Evolutionary conservation across 2,113 vertebrate species (phyloP).

Genomic region (Paedocypris sp.): DNA sequence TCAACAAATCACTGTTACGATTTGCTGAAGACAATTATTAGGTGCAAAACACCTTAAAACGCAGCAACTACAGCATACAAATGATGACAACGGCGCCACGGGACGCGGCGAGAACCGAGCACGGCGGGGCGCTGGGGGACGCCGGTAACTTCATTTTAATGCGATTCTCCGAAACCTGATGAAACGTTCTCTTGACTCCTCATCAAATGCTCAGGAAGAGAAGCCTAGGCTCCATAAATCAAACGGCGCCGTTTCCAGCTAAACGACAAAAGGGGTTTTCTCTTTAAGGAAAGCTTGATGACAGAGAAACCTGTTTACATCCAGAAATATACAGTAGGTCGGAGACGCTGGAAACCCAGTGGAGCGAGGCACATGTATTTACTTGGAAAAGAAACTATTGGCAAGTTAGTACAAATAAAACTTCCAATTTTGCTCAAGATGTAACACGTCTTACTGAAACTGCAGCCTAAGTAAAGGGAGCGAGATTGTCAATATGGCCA

Average conservation of each 20-base stretch:
- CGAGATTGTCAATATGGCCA: no score
- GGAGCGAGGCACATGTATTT: no score
- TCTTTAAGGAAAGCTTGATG: no score
- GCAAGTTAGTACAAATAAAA: no score
- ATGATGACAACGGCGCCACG: background rate
- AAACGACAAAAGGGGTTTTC: background rate
- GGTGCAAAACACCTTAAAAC: background rate
- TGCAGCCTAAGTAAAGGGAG: no score
- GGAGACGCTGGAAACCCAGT: no score
- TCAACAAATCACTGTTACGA: background rate
- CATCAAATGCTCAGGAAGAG: background rate
- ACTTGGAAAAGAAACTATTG: no score
- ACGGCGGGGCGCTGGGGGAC: slow-evolving; percentile 16
- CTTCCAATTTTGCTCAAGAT: no score
- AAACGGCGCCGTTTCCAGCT: slow-evolving; percentile 6
- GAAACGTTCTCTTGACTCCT: background rate
- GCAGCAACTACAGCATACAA: background rate
- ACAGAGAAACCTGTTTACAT: no score
- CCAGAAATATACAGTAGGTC: no score
- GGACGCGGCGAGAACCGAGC: background rate
- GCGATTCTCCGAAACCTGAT: background rate
- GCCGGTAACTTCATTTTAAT: slow-evolving; percentile 33
- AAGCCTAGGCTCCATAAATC: slow-evolving; percentile 31
- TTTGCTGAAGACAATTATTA: background rate
- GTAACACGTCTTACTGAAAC: no score